Evolutionary conservation across 2,113 vertebrate genomes (phyloP).

Genomic region (Melanostigma gelatinosum): DNA sequence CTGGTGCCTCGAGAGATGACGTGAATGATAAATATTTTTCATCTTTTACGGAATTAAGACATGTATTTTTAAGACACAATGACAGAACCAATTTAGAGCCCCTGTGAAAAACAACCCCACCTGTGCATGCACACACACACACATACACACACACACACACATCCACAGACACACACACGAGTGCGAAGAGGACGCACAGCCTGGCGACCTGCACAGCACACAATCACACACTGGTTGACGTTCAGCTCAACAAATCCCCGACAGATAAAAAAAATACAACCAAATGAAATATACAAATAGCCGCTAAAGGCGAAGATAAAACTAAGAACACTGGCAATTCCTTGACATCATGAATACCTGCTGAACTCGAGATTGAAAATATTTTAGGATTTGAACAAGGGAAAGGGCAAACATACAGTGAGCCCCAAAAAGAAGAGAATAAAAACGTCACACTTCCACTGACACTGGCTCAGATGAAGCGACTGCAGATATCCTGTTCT

Average conservation of each 20-base stretch:
- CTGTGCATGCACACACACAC: constrained; percentile 57
- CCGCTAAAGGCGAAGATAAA: constrained; percentile 23
- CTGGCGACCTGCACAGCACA: constrained; percentile 55
- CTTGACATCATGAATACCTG: constrained; percentile 35
- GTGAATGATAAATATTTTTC: constrained; percentile 2
- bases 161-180: constrained; percentile 46
- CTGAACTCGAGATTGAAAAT: constrained; percentile 17
- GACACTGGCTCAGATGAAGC: constrained; percentile 61
- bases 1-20: constrained; percentile 48
- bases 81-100: constrained; percentile 39
- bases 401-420: neutral
- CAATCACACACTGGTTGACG: constrained; percentile 36
- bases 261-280: constrained; percentile 53
- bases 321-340: constrained; percentile 36
- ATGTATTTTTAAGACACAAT: constrained; percentile 51
- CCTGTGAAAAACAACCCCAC: constrained; percentile 19
- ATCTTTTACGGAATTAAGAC: constrained; percentile 47
- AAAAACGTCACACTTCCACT: constrained; percentile 46
- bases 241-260: constrained; percentile 35
- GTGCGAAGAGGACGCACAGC: constrained; percentile 37
- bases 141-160: constrained; percentile 43
- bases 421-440: neutral
- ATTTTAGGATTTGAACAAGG: constrained; percentile 42
- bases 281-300: constrained; percentile 47
- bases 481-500: constrained; percentile 45